These are phyloP conservation scores for Genyomyrus donnyi DNA, from an alignment of 2,113 vertebrate species.

Conservation along the genomic window DNA sequence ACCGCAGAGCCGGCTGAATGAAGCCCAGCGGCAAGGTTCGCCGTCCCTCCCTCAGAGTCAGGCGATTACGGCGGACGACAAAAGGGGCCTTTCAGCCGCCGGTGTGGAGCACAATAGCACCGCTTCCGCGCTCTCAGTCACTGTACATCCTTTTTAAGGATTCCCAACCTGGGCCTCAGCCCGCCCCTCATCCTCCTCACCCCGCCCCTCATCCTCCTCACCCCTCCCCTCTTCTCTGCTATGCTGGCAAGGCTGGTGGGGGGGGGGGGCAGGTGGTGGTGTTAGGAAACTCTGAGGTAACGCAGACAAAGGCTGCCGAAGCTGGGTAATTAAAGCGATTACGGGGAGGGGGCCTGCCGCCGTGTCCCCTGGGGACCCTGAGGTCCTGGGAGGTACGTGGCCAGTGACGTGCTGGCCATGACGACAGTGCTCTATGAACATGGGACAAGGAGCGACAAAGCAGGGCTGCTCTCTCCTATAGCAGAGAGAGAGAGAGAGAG, in stretches of 20 bases:
- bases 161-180: conserved; percentile 16
- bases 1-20: neutral
- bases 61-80: conserved; percentile 28
- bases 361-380: neutral
- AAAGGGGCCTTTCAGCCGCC: conserved; percentile 34
- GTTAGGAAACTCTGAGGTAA: neutral
- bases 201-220: neutral
- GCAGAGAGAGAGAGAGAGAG: neutral
- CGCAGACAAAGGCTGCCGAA: neutral
- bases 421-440: neutral
- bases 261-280: neutral
- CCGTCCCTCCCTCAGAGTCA: conserved; percentile 33
- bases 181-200: neutral
- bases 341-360: neutral
- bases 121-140: conserved; percentile 14
- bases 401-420: neutral
- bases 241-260: neutral
- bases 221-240: neutral
- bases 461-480: neutral
- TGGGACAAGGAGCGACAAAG: neutral
- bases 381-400: neutral
- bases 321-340: conserved; percentile 22
- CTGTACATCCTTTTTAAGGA: conserved; percentile 25
- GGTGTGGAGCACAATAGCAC: conserved; percentile 31
- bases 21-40: neutral